Evolutionary conservation across 1,140 invertebrate species (phyloP).

Genomic region (Drosophila funebris): DNA sequence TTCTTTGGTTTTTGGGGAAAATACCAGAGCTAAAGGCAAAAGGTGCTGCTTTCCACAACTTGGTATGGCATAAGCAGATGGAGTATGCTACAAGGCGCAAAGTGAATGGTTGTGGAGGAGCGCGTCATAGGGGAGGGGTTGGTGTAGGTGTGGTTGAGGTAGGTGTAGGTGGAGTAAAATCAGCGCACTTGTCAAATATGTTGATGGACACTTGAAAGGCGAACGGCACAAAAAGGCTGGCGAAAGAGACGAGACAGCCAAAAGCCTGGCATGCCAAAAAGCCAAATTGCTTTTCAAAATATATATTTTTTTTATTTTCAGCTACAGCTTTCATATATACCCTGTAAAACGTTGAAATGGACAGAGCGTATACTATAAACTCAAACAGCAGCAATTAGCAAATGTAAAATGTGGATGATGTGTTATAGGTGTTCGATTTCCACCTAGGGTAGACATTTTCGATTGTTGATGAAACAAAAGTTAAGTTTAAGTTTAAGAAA

Average conservation of each 20-base stretch:
- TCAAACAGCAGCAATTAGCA: no score
- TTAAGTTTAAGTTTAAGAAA: no score
- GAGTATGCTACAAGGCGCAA: no score
- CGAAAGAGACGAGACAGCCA: constrained; percentile 24
- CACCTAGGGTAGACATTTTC: no score
- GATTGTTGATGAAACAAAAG: no score
- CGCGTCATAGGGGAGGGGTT: no score
- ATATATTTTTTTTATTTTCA: constrained; percentile 8
- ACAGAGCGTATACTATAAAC: no score
- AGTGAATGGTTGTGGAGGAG: no score
- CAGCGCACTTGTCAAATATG: constrained; percentile 78
- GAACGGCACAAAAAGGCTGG: constrained; percentile 22
- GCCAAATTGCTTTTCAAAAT: constrained; percentile 73
- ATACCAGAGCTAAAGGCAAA: constrained; percentile 26
- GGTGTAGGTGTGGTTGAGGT: neutral
- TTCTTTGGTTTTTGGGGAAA: constrained; percentile 23
- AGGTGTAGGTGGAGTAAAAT: constrained; percentile 35
- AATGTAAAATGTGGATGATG: no score
- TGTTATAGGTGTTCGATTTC: no score
- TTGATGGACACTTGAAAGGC: constrained; percentile 80
- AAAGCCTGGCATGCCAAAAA: constrained; percentile 45
- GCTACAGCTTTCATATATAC: constrained; percentile 10
- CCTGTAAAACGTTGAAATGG: constrained; percentile 19
- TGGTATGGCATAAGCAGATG: neutral
- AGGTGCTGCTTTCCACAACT: constrained; percentile 18